A percentile compares a stretch with the other conserved stretches of the same genome.
Conservation (phyloP, 37 sponge, comb jelly and placozoan genomes). For the Cladorhizidae sp. region DNA sequence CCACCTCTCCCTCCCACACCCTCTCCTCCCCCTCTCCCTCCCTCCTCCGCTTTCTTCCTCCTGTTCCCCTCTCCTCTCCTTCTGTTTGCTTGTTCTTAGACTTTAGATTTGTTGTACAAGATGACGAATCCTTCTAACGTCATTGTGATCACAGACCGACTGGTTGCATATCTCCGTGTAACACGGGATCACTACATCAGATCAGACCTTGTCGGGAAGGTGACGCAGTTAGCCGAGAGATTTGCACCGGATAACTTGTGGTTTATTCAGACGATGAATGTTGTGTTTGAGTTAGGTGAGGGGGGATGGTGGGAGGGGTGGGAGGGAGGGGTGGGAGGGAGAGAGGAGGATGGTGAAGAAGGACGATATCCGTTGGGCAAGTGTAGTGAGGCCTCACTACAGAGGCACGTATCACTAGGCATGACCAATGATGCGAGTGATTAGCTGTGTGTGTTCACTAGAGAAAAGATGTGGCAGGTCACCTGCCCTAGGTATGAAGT, state of each 20-base stretch:
- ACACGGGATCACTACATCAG: constrained; percentile 78
- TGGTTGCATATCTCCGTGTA: constrained; percentile 71
- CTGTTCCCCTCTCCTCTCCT: background rate
- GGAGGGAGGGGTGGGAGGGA: too few relatives aligned
- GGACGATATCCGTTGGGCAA: too few relatives aligned
- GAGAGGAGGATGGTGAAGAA: too few relatives aligned
- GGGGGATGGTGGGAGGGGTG: background rate
- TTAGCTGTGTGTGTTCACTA: too few relatives aligned
- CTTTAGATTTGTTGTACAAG: constrained; percentile 85
- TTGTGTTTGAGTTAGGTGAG: constrained; percentile 81
- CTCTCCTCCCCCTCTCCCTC: too few relatives aligned
- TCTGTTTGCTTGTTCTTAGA: constrained; percentile 35
- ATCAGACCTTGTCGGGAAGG: constrained; percentile 78
- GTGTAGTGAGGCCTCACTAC: too few relatives aligned
- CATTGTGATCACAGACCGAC: constrained; percentile 70
- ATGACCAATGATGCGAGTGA: too few relatives aligned
- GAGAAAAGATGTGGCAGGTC: too few relatives aligned
- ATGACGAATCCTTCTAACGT: constrained; percentile 93
- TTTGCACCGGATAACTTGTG: constrained; percentile 86
- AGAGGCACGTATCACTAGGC: too few relatives aligned
- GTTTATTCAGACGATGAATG: constrained; percentile 88
- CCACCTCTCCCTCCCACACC: too few relatives aligned
- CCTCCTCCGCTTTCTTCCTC: too few relatives aligned
- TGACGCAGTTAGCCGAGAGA: constrained; percentile 88
- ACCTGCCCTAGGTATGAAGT: too few relatives aligned